phyloP scores from a whole-genome alignment of 2,888 invertebrate species.

The Brachypalpus laphriformis region DNA sequence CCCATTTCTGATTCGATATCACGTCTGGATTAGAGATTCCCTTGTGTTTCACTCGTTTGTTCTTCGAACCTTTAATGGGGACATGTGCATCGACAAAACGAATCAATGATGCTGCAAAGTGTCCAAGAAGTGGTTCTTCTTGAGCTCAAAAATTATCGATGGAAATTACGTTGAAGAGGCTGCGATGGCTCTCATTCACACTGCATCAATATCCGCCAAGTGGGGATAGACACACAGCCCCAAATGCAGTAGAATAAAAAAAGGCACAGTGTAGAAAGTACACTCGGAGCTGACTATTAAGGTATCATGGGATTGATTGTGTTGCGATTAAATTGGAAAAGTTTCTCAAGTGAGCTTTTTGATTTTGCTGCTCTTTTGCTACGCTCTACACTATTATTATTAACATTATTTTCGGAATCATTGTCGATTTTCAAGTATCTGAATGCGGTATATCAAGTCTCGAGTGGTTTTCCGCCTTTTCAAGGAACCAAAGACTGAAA shows the following conservation, averaged over 20 bases:
- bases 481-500: background rate
- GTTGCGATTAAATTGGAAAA: conserved; percentile 68
- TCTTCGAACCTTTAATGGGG: conserved; percentile 22
- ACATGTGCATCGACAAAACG: conserved; percentile 48
- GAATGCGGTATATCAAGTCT: conserved; percentile 41
- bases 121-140: conserved; percentile 63
- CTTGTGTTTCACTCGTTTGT: conserved; percentile 39
- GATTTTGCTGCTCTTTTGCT: conserved; percentile 22
- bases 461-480: conserved; percentile 16
- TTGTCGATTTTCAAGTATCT: conserved; percentile 38
- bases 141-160: conserved; percentile 61
- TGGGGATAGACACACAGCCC: background rate
- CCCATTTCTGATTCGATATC: conserved; percentile 72
- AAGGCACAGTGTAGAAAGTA: conserved; percentile 23
- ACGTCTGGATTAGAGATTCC: conserved; percentile 70
- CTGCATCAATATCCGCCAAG: conserved; percentile 25
- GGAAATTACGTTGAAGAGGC: conserved; percentile 67
- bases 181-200: conserved; percentile 46
- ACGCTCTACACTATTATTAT: background rate
- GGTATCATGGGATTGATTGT: conserved; percentile 63
- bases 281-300: conserved; percentile 28
- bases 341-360: conserved; percentile 64
- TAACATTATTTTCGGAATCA: conserved; percentile 20
- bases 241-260: conserved; percentile 36
- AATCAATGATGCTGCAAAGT: conserved; percentile 55